Conservation (phyloP, 2,888 invertebrate species). For the Apoda limacodes region DNA sequence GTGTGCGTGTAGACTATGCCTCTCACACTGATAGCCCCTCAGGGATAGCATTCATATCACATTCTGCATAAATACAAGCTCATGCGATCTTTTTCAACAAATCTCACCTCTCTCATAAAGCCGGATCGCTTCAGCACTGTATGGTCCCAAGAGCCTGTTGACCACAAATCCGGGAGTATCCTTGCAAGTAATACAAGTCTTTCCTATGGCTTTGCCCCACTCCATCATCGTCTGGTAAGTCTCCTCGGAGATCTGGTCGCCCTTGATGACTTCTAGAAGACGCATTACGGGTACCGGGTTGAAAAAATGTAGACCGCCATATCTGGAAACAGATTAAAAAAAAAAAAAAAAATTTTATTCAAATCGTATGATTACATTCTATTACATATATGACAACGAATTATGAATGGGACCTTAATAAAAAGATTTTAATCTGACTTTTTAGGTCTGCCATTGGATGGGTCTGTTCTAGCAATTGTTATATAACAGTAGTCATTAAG, state of each 20-base stretch:
- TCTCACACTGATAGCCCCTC: too few species aligned
- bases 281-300: slow-evolving; percentile 95
- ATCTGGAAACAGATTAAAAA: slow-evolving; percentile 39
- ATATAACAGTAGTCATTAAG: too few species aligned
- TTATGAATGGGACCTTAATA: too few species aligned
- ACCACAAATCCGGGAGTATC: slow-evolving; percentile 95
- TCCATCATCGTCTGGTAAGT: slow-evolving; percentile 79
- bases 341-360: too few species aligned
- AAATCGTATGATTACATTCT: too few species aligned
- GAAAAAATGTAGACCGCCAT: slow-evolving; percentile 93
- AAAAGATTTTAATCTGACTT: too few species aligned
- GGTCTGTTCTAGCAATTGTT: too few species aligned
- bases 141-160: slow-evolving; percentile 87
- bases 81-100: background rate
- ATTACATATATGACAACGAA: too few species aligned
- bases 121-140: slow-evolving; percentile 82
- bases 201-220: slow-evolving; percentile 86
- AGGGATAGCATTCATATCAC: too few species aligned
- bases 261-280: slow-evolving; percentile 84
- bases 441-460: too few species aligned
- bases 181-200: slow-evolving; percentile 88
- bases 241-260: slow-evolving; percentile 80
- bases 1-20: too few species aligned
- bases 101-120: slow-evolving; percentile 80
- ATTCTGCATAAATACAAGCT: too few species aligned